Percentiles rank a stretch among this genome's conserved stretches.
These are phyloP conservation scores for Harpagoxenus sublaevis DNA, from an alignment of 2,888 invertebrate genomes.

Conservation along the genomic window DNA sequence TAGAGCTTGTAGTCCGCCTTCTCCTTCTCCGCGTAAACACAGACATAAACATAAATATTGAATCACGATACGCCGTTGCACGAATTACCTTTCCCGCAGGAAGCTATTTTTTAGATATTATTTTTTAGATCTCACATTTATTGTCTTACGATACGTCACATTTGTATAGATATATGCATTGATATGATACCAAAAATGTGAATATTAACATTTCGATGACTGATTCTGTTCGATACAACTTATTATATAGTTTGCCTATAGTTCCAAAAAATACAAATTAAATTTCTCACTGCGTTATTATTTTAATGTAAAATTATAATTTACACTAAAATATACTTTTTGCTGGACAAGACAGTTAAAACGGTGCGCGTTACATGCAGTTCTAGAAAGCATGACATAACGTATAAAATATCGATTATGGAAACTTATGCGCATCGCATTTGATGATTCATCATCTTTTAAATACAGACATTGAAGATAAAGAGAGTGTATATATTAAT, in stretches of 20 bases:
- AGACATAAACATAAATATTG: slow-evolving; percentile 88
- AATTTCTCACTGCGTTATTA: slow-evolving; percentile 36
- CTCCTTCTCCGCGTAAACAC: slow-evolving; percentile 87
- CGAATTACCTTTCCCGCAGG: slow-evolving; percentile 16
- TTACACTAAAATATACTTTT: slow-evolving; percentile 39
- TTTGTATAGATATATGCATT: slow-evolving; percentile 13
- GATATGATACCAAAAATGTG: not conserved
- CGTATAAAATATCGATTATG: not conserved
- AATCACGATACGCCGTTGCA: slow-evolving; percentile 58
- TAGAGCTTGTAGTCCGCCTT: slow-evolving; percentile 83
- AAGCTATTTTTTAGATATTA: not conserved
- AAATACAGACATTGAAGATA: not conserved
- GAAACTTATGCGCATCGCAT: not conserved
- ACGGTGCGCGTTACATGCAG: not conserved
- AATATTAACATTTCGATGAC: not conserved
- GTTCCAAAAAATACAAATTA: not conserved
- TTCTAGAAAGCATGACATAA: not conserved
- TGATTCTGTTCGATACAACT: not conserved
- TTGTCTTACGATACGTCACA: not conserved
- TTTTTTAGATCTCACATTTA: slow-evolving; percentile 29
- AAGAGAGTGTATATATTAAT: too few relatives aligned
- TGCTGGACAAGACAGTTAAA: not conserved
- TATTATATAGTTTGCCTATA: not conserved
- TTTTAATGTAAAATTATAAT: slow-evolving; percentile 40
- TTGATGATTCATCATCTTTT: slow-evolving; percentile 4